These are phyloP conservation scores for Taphrorychus bicolor DNA, from an alignment of 2,888 invertebrate genomes.

Conservation along the genomic window DNA sequence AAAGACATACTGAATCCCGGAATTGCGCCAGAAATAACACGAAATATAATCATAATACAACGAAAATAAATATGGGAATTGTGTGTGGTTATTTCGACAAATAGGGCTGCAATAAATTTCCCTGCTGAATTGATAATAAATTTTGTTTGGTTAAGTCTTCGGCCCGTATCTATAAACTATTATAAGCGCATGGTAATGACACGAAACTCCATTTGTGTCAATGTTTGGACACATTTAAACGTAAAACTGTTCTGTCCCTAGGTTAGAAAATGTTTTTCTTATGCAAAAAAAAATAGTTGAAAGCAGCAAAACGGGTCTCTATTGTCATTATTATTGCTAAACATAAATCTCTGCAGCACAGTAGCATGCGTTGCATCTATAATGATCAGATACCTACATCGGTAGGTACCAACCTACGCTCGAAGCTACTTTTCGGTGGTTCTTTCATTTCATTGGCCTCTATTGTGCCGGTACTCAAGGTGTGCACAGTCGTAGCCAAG, in stretches of 20 bases:
- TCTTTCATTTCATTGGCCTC: conserved; percentile 23
- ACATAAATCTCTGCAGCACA: too few species aligned
- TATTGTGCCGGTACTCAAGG: conserved; percentile 20
- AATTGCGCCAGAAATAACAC: neutral
- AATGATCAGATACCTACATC: too few species aligned
- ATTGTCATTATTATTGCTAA: too few species aligned
- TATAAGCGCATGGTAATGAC: too few species aligned
- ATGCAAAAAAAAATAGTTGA: too few species aligned
- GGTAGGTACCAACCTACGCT: neutral
- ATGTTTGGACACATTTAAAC: neutral
- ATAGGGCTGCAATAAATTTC: conserved; percentile 18
- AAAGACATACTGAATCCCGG: neutral
- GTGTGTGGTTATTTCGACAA: conserved; percentile 31
- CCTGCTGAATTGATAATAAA: neutral
- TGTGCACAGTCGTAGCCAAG: conserved; percentile 30
- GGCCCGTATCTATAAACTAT: neutral
- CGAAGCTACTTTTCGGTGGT: neutral
- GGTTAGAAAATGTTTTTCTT: too few species aligned
- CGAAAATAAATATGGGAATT: conserved; percentile 3
- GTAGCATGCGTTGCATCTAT: too few species aligned
- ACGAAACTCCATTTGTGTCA: too few species aligned
- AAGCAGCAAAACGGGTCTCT: too few species aligned
- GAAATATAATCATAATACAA: neutral
- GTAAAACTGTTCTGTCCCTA: too few species aligned
- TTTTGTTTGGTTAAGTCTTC: neutral